Base-by-base conservation (phyloP, 1,140 invertebrate genomes). In the Elymnias hypermnestra region DNA sequence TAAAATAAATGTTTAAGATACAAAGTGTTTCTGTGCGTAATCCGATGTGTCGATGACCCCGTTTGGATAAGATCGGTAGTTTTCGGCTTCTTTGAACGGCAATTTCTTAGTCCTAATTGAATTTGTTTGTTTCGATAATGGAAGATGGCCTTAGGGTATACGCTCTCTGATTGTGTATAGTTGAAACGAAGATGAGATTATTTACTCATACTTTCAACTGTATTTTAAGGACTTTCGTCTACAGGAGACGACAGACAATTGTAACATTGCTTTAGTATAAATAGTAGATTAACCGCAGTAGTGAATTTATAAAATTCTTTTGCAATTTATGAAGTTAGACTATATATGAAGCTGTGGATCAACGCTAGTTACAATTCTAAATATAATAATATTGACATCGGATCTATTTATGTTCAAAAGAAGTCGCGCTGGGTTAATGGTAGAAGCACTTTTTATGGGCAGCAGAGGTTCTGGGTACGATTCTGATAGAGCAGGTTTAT, bases 101-200 rank as follows among this genome's bases (percentile, higher is more conserved):
- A 76, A 83, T 75, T 79, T 79, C 78, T 83, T 79, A 76, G 79
- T 78, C 63, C 72, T 83, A 79, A 83, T 83, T 83, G 75, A 78
- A 71, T 83, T 79, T 83, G 70, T 79, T 79, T 79, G 78, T 83
- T 70, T 64, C 50, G 73, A 82, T 78, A 78, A 69, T 65, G 62
- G 50, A 39, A 19, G 17, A 36, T 28, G n/a, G 61, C 64, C 44
- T 37, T 54, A 18, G 51, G 64, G 55, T 41, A 26, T 23, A 42
- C 33, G 41, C 42, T 62, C 60, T 50, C 49, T 60, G 52, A 79
- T 75, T 73, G 67, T 79, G 69, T 25, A 17, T 3, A 21, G 18
- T 18, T 33, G 41, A 44, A 12, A 29, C 9, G 5, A 9, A 14
- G 42, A 31, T 44, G 42, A 44, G 22, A 44, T 33, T 14, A 22